Evolutionary conservation across 2,113 vertebrate genomes (phyloP), one percentile per base, ranked within the genome.

Genomic region (Montifringilla adamsi): DNA sequence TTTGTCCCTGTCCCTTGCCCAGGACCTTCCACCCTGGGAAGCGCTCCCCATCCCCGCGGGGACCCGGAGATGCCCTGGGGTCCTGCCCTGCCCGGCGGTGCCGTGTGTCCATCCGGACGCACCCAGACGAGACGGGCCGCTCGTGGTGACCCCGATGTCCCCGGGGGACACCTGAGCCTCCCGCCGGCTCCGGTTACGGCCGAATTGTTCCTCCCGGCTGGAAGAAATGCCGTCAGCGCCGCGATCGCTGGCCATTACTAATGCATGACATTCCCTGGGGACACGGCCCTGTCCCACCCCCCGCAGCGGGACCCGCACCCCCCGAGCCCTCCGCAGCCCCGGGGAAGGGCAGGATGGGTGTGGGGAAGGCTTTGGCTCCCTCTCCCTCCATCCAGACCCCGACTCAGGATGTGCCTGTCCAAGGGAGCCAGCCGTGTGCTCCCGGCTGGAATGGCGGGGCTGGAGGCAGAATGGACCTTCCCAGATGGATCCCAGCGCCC

Each of bases 181-280:
- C 39, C 39, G 39, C 22, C 9, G 2, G 96, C 92, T 97, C 94
- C 2, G 2, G 89, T 97, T 97, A 53, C 97, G 2, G 58, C 43
- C 3, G 9, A 4, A 95, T 95, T 94, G 91, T 96, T 84, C 72
- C 79, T 73, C 77, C 23, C 1, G 69, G 53, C 97, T 98, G 97
- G 98, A 98, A 98, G 97, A 94, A 97, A 91, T 95, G 97, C 88
- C 6, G 70, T 18, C 81, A 95, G 97, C 96, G 95, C 44, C 35
- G 62, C n/a, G 81, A 96, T 98, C 97, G 6, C 89, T 98, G 97
- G 88, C 96, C 97, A 97, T 98, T 96, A 98, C 92, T 98, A 98
- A 98, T 98, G 95, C 96, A 98, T 98, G 96, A 84, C 31, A 73
- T 74, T 70, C 88, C 6, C 73, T 53, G 0, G 18, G 69, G 86